Base-by-base conservation (phyloP, 2,113 vertebrate genomes). In the Calidris pugnax region DNA sequence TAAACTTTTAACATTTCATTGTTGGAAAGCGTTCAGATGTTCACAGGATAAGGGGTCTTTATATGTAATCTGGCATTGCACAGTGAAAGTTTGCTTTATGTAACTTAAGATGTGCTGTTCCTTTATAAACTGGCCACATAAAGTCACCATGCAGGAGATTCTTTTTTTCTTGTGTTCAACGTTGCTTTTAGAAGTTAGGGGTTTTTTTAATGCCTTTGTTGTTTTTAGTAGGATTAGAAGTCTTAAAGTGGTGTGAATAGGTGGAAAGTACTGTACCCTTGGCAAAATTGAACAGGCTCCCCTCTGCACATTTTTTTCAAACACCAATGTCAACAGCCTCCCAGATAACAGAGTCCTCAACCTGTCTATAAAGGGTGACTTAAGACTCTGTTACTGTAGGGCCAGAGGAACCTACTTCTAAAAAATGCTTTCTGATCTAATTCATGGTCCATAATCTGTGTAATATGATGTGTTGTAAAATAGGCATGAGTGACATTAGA, bases 11-110 rank as follows among this genome's bases (percentile, higher is more conserved):
- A 89, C 1, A 15, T 93, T 89, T 93, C 59, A 93, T 86, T 95
- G 62, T 95, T 93, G 86, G 90, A 79, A 93, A 66, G 35, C 73
- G 50, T 91, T 97, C 77, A 91, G 89, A 91, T 93, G 69, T 91
- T 92, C 92, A 39, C 62, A 50, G 79, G 48, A 91, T 87, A 95
- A 95, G 26, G 74, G 28, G 45, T 81, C 80, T 96, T 96, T 97
- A 82, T 95, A 51, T 79, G 35, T 92, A 66, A 75, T 76, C 62
- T 93, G 90, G 39, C 86, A 82, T 50, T 48, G 69, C 62, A 51
- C 57, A 30, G 39, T 77, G 48, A 72, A 93, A 68, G 68, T 78
- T 85, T 64, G 69, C 57, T 89, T 90, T 79, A 64, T 95, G 47
- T 90, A 78, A 92, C 19, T 87, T 89, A 81, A 90, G 64, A 77